Evolutionary conservation across 37 sponge, comb jelly and placozoan genomes (phyloP).

Genomic region (Beroe forskalii): DNA sequence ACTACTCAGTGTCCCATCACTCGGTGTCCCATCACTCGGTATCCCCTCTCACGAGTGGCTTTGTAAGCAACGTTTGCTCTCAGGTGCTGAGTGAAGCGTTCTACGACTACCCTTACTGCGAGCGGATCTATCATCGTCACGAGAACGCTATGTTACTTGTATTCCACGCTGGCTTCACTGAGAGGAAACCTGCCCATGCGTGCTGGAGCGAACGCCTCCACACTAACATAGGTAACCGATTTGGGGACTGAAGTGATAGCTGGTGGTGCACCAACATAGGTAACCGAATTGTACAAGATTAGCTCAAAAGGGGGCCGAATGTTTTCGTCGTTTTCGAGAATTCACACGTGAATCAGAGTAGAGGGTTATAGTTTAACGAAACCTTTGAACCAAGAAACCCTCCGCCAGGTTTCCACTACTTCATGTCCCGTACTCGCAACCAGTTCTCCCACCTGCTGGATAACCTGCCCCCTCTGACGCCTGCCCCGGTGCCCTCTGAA

Average conservation of each 20-base stretch:
- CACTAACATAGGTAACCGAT: slow-evolving; percentile 47
- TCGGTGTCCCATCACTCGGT: no score
- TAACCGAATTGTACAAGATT: no score
- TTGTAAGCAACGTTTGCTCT: no score
- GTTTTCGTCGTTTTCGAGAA: no score
- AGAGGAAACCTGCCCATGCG: background rate
- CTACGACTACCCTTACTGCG: slow-evolving; percentile 61
- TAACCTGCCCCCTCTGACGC: slow-evolving; percentile 37
- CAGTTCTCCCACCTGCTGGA: background rate
- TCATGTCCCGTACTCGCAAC: slow-evolving; percentile 34
- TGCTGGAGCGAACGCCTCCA: slow-evolving; percentile 36
- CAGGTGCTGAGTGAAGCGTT: slow-evolving; percentile 25
- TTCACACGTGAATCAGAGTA: no score
- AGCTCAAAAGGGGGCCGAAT: no score
- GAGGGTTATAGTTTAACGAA: no score
- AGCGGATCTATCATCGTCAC: slow-evolving; percentile 42
- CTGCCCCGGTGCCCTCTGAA: slow-evolving; percentile 20
- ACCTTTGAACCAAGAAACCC: no score
- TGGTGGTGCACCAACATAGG: no score
- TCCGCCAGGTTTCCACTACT: slow-evolving; percentile 64
- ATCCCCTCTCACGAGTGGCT: no score
- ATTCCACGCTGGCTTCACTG: slow-evolving; percentile 48
- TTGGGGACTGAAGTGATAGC: no score
- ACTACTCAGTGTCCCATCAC: no score
- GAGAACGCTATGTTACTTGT: slow-evolving; percentile 49